phyloP scores from a whole-genome alignment of 2,113 vertebrate genomes.

The Sebastes fasciatus region DNA sequence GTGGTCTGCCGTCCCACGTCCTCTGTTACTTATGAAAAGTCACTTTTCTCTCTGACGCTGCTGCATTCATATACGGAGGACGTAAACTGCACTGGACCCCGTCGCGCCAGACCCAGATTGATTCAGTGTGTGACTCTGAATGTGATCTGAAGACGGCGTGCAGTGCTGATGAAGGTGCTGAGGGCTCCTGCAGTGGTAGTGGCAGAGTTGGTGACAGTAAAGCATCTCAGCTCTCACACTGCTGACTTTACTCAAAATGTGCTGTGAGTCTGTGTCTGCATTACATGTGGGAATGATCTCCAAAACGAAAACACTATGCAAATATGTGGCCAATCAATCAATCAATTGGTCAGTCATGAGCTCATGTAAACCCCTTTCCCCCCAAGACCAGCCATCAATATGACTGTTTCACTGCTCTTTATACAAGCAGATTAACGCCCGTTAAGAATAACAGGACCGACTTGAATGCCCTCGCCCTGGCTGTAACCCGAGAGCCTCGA shows the following conservation, averaged over 20 bases:
- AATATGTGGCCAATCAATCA: constrained; percentile 40
- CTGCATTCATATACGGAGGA: constrained; percentile 38
- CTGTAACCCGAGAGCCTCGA: constrained; percentile 74
- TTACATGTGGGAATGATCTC: constrained; percentile 18
- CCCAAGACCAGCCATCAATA: constrained; percentile 23
- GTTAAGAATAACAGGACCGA: constrained; percentile 66
- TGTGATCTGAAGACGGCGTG: constrained; percentile 64
- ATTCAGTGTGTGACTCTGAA: constrained; percentile 61
- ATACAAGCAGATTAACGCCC: constrained; percentile 46
- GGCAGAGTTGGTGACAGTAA: constrained; percentile 40
- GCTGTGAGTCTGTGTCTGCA: constrained; percentile 3
- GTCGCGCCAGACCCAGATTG: constrained; percentile 45
- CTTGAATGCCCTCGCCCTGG: constrained; percentile 47
- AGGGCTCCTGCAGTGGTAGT: constrained; percentile 52
- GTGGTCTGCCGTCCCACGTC: constrained; percentile 60
- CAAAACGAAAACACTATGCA: constrained; percentile 13
- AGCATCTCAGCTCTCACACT: constrained; percentile 21
- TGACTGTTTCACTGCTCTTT: constrained; percentile 22
- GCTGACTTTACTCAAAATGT: background rate
- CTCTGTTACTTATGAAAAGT: constrained; percentile 54
- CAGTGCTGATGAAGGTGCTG: constrained; percentile 63
- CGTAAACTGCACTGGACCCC: constrained; percentile 30
- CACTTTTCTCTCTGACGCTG: constrained; percentile 50
- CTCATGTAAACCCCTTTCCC: constrained; percentile 29
- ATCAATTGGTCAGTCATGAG: constrained; percentile 33